These are phyloP conservation scores for Coleophora deauratella DNA, from an alignment of 2,888 invertebrate genomes.

Conservation along the genomic window DNA sequence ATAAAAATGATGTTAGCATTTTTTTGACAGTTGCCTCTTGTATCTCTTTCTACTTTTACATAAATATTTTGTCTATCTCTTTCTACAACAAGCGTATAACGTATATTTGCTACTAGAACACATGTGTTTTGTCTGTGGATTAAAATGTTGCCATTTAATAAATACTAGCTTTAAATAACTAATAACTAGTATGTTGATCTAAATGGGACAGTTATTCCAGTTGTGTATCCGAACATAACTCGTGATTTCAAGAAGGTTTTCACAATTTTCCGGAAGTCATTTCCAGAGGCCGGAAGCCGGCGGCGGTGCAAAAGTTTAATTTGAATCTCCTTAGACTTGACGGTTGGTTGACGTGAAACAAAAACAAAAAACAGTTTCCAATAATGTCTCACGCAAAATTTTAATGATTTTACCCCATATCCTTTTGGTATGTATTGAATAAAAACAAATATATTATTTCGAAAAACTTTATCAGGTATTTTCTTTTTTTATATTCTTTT, in stretches of 20 bases:
- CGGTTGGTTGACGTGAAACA: slow-evolving; percentile 44
- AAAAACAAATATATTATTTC: background rate
- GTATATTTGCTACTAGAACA: background rate
- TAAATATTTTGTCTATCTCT: background rate
- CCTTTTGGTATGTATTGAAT: slow-evolving; percentile 35
- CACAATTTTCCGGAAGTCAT: slow-evolving; percentile 9
- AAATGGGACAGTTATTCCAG: background rate
- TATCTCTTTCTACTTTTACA: background rate
- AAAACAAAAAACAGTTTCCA: slow-evolving; percentile 66
- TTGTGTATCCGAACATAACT: slow-evolving; percentile 8
- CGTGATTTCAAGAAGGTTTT: slow-evolving; percentile 1
- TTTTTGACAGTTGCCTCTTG: background rate
- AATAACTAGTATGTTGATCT: background rate
- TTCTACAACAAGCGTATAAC: no score
- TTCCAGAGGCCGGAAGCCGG: background rate
- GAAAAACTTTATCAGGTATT: slow-evolving; percentile 1
- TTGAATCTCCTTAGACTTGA: no score
- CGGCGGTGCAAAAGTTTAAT: no score
- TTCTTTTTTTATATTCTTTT: slow-evolving; percentile 9
- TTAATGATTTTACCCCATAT: slow-evolving; percentile 53
- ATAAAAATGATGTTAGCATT: background rate
- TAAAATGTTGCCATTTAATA: background rate
- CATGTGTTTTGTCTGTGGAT: background rate
- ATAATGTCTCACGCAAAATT: slow-evolving; percentile 60
- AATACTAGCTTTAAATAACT: slow-evolving; percentile 1